Base-by-base conservation (phyloP, 2,888 invertebrate genomes). In the Hydraecia micacea region DNA sequence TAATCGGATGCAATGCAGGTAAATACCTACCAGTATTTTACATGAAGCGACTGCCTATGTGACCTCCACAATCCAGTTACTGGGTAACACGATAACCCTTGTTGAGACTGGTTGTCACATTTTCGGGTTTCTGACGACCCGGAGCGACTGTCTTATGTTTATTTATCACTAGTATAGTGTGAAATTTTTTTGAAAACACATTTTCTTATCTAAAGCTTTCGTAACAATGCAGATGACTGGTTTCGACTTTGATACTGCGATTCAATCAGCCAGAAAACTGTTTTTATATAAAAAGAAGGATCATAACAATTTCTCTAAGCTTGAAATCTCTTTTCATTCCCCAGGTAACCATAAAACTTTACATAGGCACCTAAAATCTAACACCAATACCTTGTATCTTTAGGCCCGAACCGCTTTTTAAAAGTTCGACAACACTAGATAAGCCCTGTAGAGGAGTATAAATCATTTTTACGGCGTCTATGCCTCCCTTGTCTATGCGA, bases 401-500 rank as follows among this genome's bases (percentile, higher is more conserved):
- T 6, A 81, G 81, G 90, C 92, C 93, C 93, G 89, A 95, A 91
- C 91, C 92, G 82, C 83, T 93, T 92, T 93, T 91, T 92, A 90
- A 92, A 92, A 88, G 90, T 93, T 93, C 92, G 93, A 95, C 93
- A 94, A 90, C 92, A 91, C 88, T 91, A 93, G 95, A 95, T 96
- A 95, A 94, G 94, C 92, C 92, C 91, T 92, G 92, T 92, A 91
- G 92, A 87, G 89, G 91, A 85, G 91, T 93, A 95, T 96, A 96
- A 95, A 96, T 96, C 96, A 96, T 96, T 95, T 96, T 95, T 95
- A 96, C 94, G 92, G 93, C 93, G 90, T 86, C 91, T 92, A 85
- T 90, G 89, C 90, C 91, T 87, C 93, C 91, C 93, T 94, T 94
- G 94, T 95, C 95, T 95, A 94, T 94, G 94, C 92, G 93, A 93